phyloP scores from a whole-genome alignment of 2,113 vertebrate species.

The Archocentrus centrarchus region DNA sequence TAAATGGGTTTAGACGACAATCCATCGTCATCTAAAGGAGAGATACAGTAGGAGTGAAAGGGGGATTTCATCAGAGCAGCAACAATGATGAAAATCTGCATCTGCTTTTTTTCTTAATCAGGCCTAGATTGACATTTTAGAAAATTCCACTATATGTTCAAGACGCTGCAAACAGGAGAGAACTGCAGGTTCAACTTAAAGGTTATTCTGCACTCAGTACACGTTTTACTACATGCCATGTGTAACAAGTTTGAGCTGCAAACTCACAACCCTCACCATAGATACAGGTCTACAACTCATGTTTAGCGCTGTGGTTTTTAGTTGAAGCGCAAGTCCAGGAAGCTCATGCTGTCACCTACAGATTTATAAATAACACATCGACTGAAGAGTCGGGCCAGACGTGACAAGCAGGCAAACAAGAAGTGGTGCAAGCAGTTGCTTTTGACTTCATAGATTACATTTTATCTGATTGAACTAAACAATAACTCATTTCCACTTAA shows the following conservation, averaged over 20 bases:
- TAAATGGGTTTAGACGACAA: not conserved
- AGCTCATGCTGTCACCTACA: not conserved
- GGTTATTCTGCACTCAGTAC: rapidly evolving
- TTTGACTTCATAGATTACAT: not conserved
- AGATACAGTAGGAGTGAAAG: not conserved
- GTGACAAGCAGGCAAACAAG: not conserved
- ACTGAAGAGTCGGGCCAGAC: not conserved
- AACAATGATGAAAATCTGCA: not conserved
- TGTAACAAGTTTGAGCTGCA: not conserved
- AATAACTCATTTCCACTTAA: not conserved
- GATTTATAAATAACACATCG: not conserved
- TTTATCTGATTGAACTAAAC: not conserved
- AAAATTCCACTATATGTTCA: not conserved
- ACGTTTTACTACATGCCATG: rapidly evolving
- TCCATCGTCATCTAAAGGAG: not conserved
- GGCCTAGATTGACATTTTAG: not conserved
- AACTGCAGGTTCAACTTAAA: not conserved
- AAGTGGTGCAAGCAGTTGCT: too few relatives aligned
- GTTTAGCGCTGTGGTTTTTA: not conserved
- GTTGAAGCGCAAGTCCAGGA: not conserved
- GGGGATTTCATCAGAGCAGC: too few relatives aligned
- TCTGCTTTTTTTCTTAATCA: not conserved
- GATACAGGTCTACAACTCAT: rapidly evolving
- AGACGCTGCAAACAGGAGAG: rapidly evolving
- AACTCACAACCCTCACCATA: not conserved